Conservation (phyloP, 2,888 invertebrate genomes). For the Drosophila hamatofila region DNA sequence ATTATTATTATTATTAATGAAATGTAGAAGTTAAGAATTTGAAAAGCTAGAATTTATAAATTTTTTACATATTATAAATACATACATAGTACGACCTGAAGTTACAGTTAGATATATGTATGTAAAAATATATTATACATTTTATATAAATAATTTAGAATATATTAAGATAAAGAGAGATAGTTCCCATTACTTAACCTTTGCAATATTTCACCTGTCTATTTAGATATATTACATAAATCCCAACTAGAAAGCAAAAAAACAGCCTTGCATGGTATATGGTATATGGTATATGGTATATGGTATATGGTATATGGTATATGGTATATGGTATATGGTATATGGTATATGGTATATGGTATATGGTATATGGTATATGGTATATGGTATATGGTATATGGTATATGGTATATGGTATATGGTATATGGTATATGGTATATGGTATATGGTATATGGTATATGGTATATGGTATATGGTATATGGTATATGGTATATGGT, state of each 20-base stretch:
- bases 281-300: too few relatives aligned
- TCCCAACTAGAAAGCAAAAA: neutral
- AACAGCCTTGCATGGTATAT: constrained; percentile 34
- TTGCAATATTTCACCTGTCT: neutral
- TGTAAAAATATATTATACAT: neutral
- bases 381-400: neutral
- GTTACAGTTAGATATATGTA: neutral
- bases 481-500: constrained; percentile 2
- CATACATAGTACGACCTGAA: neutral
- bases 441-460: neutral
- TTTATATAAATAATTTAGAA: neutral
- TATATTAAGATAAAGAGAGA: neutral
- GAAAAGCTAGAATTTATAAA: too few relatives aligned
- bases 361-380: neutral
- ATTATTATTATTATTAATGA: too few relatives aligned
- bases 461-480: constrained; percentile 3
- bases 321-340: too few relatives aligned
- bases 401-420: neutral
- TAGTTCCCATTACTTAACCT: neutral
- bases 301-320: too few relatives aligned
- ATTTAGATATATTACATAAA: neutral
- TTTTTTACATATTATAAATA: too few relatives aligned
- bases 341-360: too few relatives aligned
- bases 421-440: neutral
- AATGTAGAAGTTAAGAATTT: too few relatives aligned